Percentiles rank a stretch among this genome's conserved stretches.
phyloP scores from a whole-genome alignment of 2,797 vertebrate species.

The Smutsia gigantea region DNA sequence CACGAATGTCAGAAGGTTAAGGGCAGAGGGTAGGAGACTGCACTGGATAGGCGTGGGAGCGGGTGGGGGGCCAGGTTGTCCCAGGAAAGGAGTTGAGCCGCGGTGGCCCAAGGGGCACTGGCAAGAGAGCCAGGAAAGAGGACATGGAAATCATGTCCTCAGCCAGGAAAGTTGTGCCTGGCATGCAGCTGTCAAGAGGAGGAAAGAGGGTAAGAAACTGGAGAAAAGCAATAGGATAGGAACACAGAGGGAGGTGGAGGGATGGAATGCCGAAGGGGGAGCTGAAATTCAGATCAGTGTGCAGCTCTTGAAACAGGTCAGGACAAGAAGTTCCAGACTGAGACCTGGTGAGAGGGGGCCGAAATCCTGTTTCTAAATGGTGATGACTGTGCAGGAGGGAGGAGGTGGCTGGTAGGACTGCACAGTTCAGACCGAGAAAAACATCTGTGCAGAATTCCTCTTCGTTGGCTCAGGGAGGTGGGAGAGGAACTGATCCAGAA shows the following conservation, averaged over 20 bases:
- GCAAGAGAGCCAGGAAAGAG: not conserved
- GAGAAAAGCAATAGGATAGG: not conserved
- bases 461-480: not conserved
- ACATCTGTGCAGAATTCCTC: not conserved
- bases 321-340: not conserved
- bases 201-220: not conserved
- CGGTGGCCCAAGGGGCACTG: too few species aligned
- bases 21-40: not conserved
- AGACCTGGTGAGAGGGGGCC: not conserved
- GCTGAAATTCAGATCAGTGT: not conserved
- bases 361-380: not conserved
- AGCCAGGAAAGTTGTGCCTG: not conserved
- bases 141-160: not conserved
- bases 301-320: not conserved
- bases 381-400: too few species aligned
- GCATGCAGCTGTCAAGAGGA: too few species aligned
- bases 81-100: not conserved
- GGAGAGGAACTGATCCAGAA: not conserved
- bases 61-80: not conserved
- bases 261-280: not conserved
- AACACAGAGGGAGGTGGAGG: not conserved
- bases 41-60: fast-evolving
- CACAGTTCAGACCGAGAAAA: not conserved
- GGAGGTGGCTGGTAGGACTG: not conserved
- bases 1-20: not conserved